A percentile compares a stretch with the other conserved stretches of the same genome.
These are phyloP conservation scores for pig (Sus scrofa) DNA, from an alignment of 2,113 vertebrate species.

Conservation along the genomic window DNA sequence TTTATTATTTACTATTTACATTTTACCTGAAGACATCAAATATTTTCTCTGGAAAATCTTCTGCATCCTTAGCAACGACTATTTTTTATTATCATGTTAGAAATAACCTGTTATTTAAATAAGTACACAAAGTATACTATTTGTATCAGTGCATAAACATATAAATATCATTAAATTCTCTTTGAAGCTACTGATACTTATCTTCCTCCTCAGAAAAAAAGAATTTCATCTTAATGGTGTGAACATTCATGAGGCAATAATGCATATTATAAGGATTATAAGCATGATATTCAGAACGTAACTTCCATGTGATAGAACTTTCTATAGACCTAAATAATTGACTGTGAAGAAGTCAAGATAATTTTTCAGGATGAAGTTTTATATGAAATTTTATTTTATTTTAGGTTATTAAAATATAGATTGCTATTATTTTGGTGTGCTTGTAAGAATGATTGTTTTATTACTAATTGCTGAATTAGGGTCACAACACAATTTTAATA, in stretches of 20 bases:
- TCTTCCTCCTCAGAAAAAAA: not conserved
- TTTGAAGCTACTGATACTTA: constrained; percentile 56
- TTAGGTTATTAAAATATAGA: constrained; percentile 17
- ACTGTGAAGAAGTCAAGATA: constrained; percentile 13
- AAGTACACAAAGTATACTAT: constrained; percentile 42
- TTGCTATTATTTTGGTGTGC: not conserved
- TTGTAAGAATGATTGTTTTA: constrained; percentile 30
- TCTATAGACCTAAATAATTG: not conserved
- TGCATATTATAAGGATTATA: not conserved
- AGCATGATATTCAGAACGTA: not conserved
- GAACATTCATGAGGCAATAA: not conserved
- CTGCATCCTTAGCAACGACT: constrained; percentile 21
- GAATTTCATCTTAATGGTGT: not conserved
- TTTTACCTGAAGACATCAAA: constrained; percentile 41
- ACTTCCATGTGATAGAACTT: not conserved
- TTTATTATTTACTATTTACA: constrained; percentile 51
- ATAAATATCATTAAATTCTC: constrained; percentile 13
- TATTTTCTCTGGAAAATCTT: constrained; percentile 65
- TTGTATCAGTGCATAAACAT: constrained; percentile 2
- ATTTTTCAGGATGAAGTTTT: constrained; percentile 50
- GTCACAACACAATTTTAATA: constrained; percentile 54
- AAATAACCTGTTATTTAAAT: constrained; percentile 48
- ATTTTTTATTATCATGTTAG: constrained; percentile 48
- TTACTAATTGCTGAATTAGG: not conserved
- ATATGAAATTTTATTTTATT: too few relatives aligned